Percentiles rank a stretch among this genome's conserved stretches.
phyloP scores from a whole-genome alignment of 2,113 vertebrate species.

The Prionailurus viverrinus region DNA sequence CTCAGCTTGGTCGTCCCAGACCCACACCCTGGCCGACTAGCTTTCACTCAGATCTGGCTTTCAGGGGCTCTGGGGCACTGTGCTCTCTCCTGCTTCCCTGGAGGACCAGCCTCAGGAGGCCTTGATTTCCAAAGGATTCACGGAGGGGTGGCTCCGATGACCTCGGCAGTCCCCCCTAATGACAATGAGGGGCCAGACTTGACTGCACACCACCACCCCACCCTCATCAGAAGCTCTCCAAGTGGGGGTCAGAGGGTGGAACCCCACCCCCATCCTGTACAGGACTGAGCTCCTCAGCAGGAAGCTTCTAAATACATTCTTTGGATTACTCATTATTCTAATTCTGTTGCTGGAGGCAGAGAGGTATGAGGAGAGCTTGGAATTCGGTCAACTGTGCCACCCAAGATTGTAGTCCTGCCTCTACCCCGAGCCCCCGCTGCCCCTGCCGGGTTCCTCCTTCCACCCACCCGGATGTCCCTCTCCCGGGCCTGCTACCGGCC shows the following conservation, averaged over 20 bases:
- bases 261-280: not conserved
- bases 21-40: not conserved
- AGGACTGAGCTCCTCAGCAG: not conserved
- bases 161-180: not conserved
- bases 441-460: not conserved
- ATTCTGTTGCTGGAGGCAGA: not conserved
- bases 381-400: not conserved
- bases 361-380: not conserved
- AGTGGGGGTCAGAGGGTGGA: not conserved
- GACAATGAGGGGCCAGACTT: not conserved
- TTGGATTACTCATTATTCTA: not conserved
- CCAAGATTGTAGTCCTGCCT: not conserved
- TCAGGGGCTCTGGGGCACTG: not conserved
- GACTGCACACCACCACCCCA: not conserved
- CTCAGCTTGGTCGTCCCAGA: not conserved
- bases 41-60: not conserved
- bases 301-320: not conserved
- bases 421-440: not conserved
- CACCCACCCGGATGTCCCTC: rapidly evolving
- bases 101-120: not conserved
- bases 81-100: not conserved
- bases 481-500: not conserved
- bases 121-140: not conserved
- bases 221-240: not conserved
- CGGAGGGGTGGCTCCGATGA: not conserved